Evolutionary conservation across 1,140 invertebrate species (phyloP).

Genomic region (Pararge aegeria): DNA sequence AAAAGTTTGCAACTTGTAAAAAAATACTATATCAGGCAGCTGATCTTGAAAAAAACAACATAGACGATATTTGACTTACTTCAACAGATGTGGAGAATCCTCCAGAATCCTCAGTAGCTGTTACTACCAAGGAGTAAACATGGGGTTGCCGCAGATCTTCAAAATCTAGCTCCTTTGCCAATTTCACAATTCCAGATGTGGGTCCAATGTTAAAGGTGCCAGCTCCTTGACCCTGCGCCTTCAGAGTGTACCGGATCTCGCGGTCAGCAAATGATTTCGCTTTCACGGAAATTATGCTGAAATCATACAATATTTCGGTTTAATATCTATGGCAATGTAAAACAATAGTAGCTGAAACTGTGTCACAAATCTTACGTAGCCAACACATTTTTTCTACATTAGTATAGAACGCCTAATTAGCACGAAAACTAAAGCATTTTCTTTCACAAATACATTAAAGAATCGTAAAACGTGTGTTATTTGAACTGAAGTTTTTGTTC

Average conservation of each 20-base stretch:
- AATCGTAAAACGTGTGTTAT: no score
- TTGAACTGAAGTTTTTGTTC: no score
- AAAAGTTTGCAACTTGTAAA: no score
- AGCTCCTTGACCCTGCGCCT: conserved; percentile 95
- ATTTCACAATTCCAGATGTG: conserved; percentile 94
- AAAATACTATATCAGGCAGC: no score
- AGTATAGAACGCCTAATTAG: no score
- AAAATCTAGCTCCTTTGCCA: conserved; percentile 97
- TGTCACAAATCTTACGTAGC: not conserved
- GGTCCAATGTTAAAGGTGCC: conserved; percentile 97
- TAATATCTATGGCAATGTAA: not conserved
- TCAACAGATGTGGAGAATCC: conserved; percentile 97
- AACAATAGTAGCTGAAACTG: no score
- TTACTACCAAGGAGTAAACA: conserved; percentile 94
- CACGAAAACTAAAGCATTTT: no score
- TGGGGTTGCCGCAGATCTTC: conserved; percentile 96
- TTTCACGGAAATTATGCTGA: conserved; percentile 96
- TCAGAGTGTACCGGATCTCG: conserved; percentile 95
- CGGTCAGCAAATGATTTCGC: conserved; percentile 97
- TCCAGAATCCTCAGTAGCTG: conserved; percentile 96
- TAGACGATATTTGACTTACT: conserved; percentile 76
- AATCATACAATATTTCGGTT: conserved; percentile 53
- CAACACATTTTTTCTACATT: no score
- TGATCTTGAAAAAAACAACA: no score
- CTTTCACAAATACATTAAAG: no score